These are phyloP conservation scores for Probosciger aterrimus DNA, from an alignment of 2,113 vertebrate genomes.

Conservation along the genomic window DNA sequence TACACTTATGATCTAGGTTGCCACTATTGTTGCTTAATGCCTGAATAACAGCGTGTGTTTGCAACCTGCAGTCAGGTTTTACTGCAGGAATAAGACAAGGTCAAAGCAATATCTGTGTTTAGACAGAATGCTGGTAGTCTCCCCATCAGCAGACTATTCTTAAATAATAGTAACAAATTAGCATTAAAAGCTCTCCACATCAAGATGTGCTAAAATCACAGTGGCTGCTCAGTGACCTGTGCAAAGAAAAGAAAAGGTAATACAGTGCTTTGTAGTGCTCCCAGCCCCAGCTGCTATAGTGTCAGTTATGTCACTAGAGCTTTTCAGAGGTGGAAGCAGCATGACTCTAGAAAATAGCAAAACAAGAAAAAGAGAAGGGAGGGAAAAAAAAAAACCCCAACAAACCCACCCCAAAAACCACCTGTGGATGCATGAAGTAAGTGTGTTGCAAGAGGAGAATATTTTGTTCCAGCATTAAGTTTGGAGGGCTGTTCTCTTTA, in stretches of 20 bases:
- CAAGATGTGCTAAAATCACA: background rate
- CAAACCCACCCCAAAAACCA: background rate
- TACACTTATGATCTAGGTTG: background rate
- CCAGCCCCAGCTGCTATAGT: background rate
- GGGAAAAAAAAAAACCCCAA: background rate
- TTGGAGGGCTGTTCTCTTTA: background rate
- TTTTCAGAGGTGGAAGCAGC: background rate
- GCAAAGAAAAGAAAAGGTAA: background rate
- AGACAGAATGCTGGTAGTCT: background rate
- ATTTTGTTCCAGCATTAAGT: background rate
- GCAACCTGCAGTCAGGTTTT: background rate
- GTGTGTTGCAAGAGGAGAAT: background rate
- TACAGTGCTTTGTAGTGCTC: background rate
- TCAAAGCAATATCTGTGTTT: conserved; percentile 11
- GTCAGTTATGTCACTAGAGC: background rate
- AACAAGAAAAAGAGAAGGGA: background rate
- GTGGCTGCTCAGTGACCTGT: background rate
- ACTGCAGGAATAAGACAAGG: conserved; percentile 13
- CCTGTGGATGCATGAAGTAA: background rate
- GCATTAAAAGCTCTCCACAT: background rate
- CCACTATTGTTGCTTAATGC: background rate
- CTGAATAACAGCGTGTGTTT: background rate
- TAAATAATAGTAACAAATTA: conserved; percentile 33
- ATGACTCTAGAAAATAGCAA: background rate
- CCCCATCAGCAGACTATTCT: background rate